A percentile compares a stretch with the other conserved stretches of the same genome.
Evolutionary conservation across 2,797 vertebrate genomes (phyloP).

Genomic region (Acrossocheilus fasciatus): DNA sequence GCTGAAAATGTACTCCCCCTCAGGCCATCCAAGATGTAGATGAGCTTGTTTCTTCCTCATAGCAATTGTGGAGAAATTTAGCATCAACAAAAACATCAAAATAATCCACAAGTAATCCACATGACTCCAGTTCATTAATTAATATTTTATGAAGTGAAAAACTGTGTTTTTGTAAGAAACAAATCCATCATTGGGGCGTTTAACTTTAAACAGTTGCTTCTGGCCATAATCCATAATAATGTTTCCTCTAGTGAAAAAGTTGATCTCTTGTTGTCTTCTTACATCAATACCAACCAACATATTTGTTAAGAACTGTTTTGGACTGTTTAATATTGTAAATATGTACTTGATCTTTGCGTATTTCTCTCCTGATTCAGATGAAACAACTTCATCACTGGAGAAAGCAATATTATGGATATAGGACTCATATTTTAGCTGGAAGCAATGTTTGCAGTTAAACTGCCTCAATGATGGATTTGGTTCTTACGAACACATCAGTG

Average conservation of each 20-base stretch:
- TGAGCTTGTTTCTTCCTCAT: background rate
- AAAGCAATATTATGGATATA: background rate
- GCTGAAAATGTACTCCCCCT: background rate
- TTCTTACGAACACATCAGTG: background rate
- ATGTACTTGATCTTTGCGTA: background rate
- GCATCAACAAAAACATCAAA: background rate
- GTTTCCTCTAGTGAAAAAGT: background rate
- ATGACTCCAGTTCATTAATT: background rate
- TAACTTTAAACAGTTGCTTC: background rate
- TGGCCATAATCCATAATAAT: background rate
- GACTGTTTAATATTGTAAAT: background rate
- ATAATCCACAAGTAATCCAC: background rate
- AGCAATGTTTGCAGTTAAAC: background rate
- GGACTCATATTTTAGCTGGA: background rate
- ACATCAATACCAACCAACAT: background rate
- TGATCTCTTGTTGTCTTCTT: background rate
- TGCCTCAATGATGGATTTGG: background rate
- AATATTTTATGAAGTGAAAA: background rate
- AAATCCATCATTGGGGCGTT: background rate
- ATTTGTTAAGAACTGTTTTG: background rate
- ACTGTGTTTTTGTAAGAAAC: background rate
- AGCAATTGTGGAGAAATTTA: background rate
- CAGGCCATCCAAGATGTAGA: background rate
- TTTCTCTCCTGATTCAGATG: background rate
- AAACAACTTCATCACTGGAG: background rate